Evolutionary conservation across 2,888 invertebrate species (phyloP).

Genomic region (Dicranocentrus wangi): DNA sequence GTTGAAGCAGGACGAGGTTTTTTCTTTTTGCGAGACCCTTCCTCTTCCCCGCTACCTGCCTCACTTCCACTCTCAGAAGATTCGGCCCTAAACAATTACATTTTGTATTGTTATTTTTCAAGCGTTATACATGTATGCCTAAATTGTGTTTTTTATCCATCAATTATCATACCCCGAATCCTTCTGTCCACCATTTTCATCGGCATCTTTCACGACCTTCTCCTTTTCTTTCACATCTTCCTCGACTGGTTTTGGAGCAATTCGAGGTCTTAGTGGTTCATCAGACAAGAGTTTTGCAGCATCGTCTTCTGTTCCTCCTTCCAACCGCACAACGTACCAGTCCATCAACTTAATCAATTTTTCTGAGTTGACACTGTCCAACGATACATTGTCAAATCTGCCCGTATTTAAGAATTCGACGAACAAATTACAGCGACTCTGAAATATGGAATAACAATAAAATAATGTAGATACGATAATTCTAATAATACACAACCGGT

Average conservation of each 20-base stretch:
- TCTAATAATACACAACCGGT: not conserved
- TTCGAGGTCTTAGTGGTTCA: conserved; percentile 59
- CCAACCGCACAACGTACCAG: conserved; percentile 95
- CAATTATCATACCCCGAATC: conserved; percentile 56
- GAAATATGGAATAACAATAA: conserved; percentile 71
- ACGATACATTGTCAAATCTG: conserved; percentile 84
- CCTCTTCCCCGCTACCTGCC: conserved; percentile 62
- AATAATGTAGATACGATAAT: not conserved
- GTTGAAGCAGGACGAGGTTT: conserved; percentile 51
- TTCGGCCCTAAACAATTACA: conserved; percentile 37
- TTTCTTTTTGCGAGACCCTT: conserved; percentile 55
- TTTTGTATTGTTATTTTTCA: no score
- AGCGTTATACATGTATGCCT: no score
- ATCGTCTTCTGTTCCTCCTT: conserved; percentile 86
- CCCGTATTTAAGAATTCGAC: conserved; percentile 85
- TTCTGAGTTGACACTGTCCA: conserved; percentile 87
- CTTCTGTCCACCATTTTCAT: conserved; percentile 73
- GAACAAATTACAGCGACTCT: conserved; percentile 93
- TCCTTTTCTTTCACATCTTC: conserved; percentile 65
- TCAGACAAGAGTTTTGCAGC: conserved; percentile 71
- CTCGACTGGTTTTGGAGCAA: conserved; percentile 43
- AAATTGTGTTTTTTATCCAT: no score
- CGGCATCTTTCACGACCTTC: conserved; percentile 71
- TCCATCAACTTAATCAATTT: conserved; percentile 91
- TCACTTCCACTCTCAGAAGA: conserved; percentile 64